Base-by-base conservation (phyloP, 1,140 invertebrate species). In the Anastrepha obliqua region DNA sequence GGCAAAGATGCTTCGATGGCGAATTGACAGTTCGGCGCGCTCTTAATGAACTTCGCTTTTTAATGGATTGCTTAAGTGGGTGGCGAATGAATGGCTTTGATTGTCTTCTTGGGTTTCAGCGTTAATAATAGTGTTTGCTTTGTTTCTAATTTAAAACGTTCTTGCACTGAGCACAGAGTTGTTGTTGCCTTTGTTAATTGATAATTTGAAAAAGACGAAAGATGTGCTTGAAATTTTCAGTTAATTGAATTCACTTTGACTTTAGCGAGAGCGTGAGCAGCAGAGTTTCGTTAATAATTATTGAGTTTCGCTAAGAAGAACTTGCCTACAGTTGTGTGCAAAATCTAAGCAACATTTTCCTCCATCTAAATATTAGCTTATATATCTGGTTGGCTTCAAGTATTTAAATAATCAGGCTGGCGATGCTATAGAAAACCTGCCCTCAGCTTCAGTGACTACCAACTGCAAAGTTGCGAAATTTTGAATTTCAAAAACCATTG, bases 11-110 rank as follows among this genome's bases (percentile, higher is more conserved):
- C 3, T n/a, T 0, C 44, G 5, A 17, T n/a, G 42, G 17, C 42
- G 4, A 13, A 17, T 13, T 2, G 39, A 13, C 67, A 13, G 39
- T 42, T 74, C 17, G 67, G 13, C 13, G 11, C 15, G 42, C 67
- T 47, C 13, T 44, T 74, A 51, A 81, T 55, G 74, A 47, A 81
- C 8, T 81, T 15, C 44, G 44, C n/a, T n/a, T 81, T 81, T 51
- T 81, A 81, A 51, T 55, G 47, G 47, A 81, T 58, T 13, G 74
- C 74, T 20, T 9, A 17, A 20, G 20, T 2, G 8, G 3, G 17
- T 74, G 70, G 42, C 70, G 13, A 55, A 81, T 81, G 74, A 81
- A 81, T 81, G 44, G 55, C 47, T 58, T 58, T 58, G 74, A 81
- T 81, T 81, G 74, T 81, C 47, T 55, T 81, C 15, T 55, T 55